Evolutionary conservation across 2,113 vertebrate species (phyloP).

Genomic region (Eolophus roseicapilla): DNA sequence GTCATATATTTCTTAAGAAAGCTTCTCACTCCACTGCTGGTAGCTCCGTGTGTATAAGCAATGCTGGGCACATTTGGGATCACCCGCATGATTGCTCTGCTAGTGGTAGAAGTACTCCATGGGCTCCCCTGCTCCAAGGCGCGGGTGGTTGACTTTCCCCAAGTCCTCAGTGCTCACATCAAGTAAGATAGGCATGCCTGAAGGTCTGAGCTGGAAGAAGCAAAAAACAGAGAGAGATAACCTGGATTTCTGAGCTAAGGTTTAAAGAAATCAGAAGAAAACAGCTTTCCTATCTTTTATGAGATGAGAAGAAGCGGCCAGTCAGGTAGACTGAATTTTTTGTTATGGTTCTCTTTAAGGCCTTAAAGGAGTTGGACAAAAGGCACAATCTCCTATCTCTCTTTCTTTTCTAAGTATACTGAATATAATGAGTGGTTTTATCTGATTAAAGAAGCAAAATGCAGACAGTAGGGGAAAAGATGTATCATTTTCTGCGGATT

Average conservation of each 20-base stretch:
- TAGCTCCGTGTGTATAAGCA: neutral
- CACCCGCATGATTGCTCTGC: neutral
- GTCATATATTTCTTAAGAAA: neutral
- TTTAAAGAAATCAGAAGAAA: neutral
- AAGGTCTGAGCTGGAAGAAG: neutral
- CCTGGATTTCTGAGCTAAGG: neutral
- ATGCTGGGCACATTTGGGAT: neutral
- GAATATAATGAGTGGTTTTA: neutral
- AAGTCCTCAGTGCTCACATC: neutral
- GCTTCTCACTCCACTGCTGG: neutral
- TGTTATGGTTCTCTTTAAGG: neutral
- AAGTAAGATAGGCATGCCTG: neutral
- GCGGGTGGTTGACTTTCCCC: neutral
- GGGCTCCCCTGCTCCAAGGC: neutral
- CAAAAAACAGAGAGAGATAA: neutral
- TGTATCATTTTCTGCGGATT: neutral
- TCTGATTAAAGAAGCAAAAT: conserved; percentile 38
- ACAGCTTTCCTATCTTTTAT: neutral
- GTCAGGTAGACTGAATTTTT: neutral
- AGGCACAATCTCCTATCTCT: neutral
- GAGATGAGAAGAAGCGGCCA: neutral
- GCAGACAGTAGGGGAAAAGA: neutral
- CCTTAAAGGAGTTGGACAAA: neutral
- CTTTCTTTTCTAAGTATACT: neutral
- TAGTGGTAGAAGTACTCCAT: neutral